Evolutionary conservation across 2,113 vertebrate species (phyloP).

Genomic region (Micromys minutus): DNA sequence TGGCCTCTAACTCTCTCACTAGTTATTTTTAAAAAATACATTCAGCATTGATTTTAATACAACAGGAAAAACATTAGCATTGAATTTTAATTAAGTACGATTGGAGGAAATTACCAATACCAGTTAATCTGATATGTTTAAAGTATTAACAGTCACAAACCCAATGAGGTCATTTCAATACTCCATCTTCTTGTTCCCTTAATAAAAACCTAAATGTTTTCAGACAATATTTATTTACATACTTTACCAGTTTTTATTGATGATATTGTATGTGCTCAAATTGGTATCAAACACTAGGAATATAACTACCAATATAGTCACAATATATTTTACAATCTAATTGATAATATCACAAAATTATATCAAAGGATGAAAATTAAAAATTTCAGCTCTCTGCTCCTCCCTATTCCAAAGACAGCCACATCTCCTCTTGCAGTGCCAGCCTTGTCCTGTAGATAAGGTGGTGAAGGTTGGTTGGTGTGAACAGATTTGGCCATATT

Average conservation of each 20-base stretch:
- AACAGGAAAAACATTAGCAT: constrained; percentile 45
- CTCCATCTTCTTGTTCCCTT: constrained; percentile 26
- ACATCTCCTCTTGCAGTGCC: no score
- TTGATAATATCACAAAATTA: constrained; percentile 11
- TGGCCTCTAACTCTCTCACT: neutral
- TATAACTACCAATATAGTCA: neutral
- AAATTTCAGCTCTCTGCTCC: no score
- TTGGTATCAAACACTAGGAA: neutral
- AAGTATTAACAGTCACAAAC: neutral
- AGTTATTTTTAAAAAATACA: neutral
- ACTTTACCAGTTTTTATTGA: constrained; percentile 17
- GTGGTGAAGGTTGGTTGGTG: no score
- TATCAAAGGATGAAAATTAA: neutral
- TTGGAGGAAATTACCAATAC: constrained; percentile 38
- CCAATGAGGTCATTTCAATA: constrained; percentile 16
- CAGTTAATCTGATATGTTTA: constrained; percentile 43
- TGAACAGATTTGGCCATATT: no score
- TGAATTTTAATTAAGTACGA: constrained; percentile 54
- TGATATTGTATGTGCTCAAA: neutral
- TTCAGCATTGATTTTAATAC: constrained; percentile 56
- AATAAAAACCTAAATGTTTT: neutral
- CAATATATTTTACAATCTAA: neutral
- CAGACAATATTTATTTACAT: constrained; percentile 29
- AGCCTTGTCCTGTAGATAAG: no score
- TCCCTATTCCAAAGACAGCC: no score